Percentiles rank a stretch among this genome's conserved stretches.
Evolutionary conservation across 2,113 vertebrate genomes (phyloP).

Genomic region (Nicator chloris): DNA sequence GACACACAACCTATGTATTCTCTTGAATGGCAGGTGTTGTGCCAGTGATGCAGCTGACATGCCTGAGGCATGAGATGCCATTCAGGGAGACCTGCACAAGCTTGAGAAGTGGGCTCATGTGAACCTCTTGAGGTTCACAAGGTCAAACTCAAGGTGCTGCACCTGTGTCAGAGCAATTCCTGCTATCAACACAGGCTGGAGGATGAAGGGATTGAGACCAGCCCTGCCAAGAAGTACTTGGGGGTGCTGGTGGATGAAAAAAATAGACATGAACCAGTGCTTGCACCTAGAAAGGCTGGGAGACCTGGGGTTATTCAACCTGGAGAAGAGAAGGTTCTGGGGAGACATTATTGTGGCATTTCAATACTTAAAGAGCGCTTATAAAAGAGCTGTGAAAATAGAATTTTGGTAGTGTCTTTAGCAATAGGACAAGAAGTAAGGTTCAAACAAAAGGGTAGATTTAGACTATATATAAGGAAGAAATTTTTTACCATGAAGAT

Average conservation of each 20-base stretch:
- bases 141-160: neutral
- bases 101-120: neutral
- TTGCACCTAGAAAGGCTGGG: neutral
- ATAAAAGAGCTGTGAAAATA: neutral
- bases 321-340: neutral
- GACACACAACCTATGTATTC: neutral
- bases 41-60: neutral
- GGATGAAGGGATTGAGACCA: neutral
- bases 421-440: neutral
- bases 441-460: neutral
- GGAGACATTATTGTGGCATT: neutral
- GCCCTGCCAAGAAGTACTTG: neutral
- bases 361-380: neutral
- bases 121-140: neutral
- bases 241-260: neutral
- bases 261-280: rapidly evolving
- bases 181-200: neutral
- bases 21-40: neutral
- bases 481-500: neutral
- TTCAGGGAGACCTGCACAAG: neutral
- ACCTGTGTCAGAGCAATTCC: no score
- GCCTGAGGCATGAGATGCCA: neutral
- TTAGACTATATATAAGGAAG: neutral
- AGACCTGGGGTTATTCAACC: neutral
- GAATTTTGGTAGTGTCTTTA: neutral